Evolutionary conservation across 2,113 vertebrate genomes (phyloP), one percentile per base, ranked within the genome.

Genomic region (Naja naja): DNA sequence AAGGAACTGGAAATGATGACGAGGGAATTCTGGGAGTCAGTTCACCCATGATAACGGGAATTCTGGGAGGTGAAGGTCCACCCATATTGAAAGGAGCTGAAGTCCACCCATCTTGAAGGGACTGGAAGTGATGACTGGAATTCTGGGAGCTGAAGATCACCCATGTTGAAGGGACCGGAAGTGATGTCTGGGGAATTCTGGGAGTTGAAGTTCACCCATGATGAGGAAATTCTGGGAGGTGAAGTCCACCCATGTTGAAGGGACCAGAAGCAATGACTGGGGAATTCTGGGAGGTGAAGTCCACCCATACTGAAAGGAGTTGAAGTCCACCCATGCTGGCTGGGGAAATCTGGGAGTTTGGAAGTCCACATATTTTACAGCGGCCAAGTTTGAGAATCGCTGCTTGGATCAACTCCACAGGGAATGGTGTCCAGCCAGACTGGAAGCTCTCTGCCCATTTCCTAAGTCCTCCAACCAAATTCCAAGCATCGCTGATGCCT

Each of bases 401-500:
- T 39, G 8, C 0, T 1, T 5, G 3, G 74, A 85, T 10, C 60
- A 23, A 9, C 49, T 64, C 74, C 6, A 47, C 55, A 14, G 53
- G 89, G 18, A 27, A 45, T 25, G n/a, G 64, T 4, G 53, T 56
- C 49, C 93, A 52, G 23, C 34, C 22, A 94, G 89, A 0, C 0
- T 0, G 56, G 90, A 52, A 87, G 30, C 88, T 8, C 54, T 34
- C 30, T 56, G 56, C 56, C 23, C 12, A 25, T 87, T 91, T 55
- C 56, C 54, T n/a, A 7, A 94, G 49, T 0, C 1, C 16, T 43
- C 94, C 87, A 5, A 52, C 89, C 14, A 22, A 94, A 93, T 43
- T 93, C 92, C 91, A 85, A 34, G 20, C 87, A 93, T 85, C 49
- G 52, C 55, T 90, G 87, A 23, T 10, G 47, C 94, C 90, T 86